phyloP scores from a whole-genome alignment of 1,140 invertebrate genomes.

The Radopholus similis region DNA sequence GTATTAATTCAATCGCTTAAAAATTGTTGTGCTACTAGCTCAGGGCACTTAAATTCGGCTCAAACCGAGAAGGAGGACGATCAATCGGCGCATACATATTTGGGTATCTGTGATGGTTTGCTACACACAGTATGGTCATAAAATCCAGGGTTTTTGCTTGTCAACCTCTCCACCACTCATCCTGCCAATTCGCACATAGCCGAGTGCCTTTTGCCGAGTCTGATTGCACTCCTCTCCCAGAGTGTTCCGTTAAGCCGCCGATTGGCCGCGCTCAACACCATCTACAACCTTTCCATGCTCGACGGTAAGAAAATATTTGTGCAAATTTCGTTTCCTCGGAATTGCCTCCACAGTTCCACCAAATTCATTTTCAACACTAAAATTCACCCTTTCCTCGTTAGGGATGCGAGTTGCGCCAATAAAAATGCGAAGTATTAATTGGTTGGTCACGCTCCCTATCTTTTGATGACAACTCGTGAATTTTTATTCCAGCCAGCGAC shows the following conservation, averaged over 20 bases:
- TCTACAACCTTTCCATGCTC: slow-evolving; percentile 30
- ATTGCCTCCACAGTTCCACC: background rate
- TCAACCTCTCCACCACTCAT: slow-evolving; percentile 13
- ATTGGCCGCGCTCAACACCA: slow-evolving; percentile 14
- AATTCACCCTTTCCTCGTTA: too few species aligned
- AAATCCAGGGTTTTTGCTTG: slow-evolving; percentile 23
- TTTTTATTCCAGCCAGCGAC: background rate
- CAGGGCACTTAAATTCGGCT: background rate
- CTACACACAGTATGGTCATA: background rate
- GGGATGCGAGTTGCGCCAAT: background rate
- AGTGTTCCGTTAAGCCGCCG: background rate
- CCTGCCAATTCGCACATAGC: background rate
- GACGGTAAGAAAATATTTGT: slow-evolving; percentile 22
- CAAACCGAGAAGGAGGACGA: background rate
- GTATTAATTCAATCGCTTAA: background rate
- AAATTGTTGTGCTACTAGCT: slow-evolving; percentile 3
- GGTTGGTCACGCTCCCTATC: background rate
- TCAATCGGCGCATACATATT: background rate
- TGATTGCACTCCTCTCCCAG: slow-evolving; percentile 15
- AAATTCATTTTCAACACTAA: background rate
- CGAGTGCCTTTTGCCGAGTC: background rate
- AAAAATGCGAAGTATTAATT: background rate
- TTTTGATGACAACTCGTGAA: background rate
- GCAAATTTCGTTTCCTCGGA: background rate
- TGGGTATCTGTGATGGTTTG: background rate